Evolutionary conservation across 2,797 vertebrate species (phyloP).

Genomic region (Menidia menidia): DNA sequence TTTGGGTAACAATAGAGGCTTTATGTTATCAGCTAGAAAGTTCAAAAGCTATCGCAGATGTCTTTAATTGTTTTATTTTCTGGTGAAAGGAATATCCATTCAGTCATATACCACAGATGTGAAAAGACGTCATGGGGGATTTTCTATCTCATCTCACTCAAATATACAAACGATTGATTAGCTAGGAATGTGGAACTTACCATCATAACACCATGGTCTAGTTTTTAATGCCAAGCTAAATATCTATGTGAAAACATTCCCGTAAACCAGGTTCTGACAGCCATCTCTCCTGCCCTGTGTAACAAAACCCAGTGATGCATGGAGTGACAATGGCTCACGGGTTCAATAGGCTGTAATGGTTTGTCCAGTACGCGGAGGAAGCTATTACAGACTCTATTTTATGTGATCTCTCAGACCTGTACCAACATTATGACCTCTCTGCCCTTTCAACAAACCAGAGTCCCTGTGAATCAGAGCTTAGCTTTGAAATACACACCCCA

Average conservation of each 20-base stretch:
- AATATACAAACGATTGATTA: slow-evolving; percentile 22
- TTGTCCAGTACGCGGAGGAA: slow-evolving; percentile 56
- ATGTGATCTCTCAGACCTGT: slow-evolving; percentile 39
- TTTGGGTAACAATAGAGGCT: slow-evolving; percentile 83
- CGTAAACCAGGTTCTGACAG: slow-evolving; percentile 63
- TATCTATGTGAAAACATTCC: slow-evolving; percentile 22
- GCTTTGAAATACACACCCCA: no score
- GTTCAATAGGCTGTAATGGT: slow-evolving; percentile 53
- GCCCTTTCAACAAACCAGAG: slow-evolving; percentile 34
- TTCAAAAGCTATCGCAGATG: slow-evolving; percentile 87
- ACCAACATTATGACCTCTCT: slow-evolving; percentile 32
- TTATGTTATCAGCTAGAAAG: slow-evolving; percentile 70
- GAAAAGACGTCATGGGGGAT: slow-evolving; percentile 70
- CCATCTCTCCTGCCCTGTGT: slow-evolving; percentile 47
- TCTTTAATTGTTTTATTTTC: slow-evolving; percentile 85
- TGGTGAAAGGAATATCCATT: slow-evolving; percentile 49
- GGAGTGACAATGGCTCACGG: slow-evolving; percentile 58
- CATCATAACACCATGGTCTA: slow-evolving; percentile 1
- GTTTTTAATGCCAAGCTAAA: slow-evolving; percentile 15
- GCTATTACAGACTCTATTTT: slow-evolving; percentile 59
- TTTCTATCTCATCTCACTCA: slow-evolving; percentile 5
- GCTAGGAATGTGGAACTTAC: slow-evolving; percentile 16
- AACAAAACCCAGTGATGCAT: slow-evolving; percentile 60
- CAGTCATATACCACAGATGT: slow-evolving; percentile 57
- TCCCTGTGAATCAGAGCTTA: slow-evolving; percentile 3